A percentile compares a stretch with the other conserved stretches of the same genome.
Evolutionary conservation across 2,113 vertebrate species (phyloP).

Genomic region (Sapajus apella): DNA sequence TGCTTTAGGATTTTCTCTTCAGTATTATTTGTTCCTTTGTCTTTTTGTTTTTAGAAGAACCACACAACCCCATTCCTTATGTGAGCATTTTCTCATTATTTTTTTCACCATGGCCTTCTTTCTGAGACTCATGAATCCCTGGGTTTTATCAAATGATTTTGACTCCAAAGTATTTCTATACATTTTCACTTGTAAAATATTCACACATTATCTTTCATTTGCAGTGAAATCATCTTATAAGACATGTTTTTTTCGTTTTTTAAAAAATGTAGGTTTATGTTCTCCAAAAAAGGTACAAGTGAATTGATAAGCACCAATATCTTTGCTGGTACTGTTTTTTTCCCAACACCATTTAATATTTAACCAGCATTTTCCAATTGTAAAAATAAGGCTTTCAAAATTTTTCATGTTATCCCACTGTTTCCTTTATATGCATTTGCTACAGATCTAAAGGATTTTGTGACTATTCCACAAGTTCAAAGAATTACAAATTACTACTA

Average conservation of each 20-base stretch:
- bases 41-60: background rate
- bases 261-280: background rate
- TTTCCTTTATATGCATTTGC: background rate
- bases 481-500: background rate
- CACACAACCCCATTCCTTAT: background rate
- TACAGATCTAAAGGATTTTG: background rate
- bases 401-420: background rate
- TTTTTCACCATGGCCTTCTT: background rate
- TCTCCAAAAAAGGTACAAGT: background rate
- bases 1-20: background rate
- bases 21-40: background rate
- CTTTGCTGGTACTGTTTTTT: background rate
- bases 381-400: constrained; percentile 1
- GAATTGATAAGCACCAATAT: background rate
- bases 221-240: background rate
- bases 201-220: background rate
- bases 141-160: background rate
- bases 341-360: background rate
- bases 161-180: background rate
- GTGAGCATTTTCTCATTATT: background rate
- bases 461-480: background rate
- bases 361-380: background rate
- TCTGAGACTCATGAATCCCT: background rate
- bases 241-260: background rate
- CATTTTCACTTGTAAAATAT: background rate